Conservation (phyloP, 2,113 vertebrate species). For the Grus americana region DNA sequence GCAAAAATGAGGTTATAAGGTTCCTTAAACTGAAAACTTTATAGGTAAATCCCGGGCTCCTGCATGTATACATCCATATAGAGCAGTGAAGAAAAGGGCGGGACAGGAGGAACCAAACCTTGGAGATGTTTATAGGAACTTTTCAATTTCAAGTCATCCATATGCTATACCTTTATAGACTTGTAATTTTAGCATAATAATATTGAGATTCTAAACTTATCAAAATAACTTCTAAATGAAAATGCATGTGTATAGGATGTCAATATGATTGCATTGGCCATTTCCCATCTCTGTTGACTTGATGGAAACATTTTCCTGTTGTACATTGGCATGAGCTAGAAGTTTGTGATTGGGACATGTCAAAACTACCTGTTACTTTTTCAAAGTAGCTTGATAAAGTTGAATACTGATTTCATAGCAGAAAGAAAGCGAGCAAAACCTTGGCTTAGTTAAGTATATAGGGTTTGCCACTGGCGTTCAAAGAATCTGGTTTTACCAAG, state of each 20-base stretch:
- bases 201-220: neutral
- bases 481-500: neutral
- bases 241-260: rapidly evolving
- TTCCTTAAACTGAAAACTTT: neutral
- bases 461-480: neutral
- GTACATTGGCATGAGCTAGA: neutral
- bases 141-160: neutral
- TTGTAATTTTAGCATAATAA: neutral
- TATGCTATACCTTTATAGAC: neutral
- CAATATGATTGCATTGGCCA: neutral
- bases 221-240: neutral
- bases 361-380: neutral
- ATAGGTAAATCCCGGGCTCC: neutral
- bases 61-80: neutral
- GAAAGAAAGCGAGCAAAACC: neutral
- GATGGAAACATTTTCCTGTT: neutral
- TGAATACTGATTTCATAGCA: neutral
- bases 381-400: neutral
- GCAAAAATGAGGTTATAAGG: neutral
- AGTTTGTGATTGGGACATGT: neutral
- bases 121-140: neutral
- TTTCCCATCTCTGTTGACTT: neutral
- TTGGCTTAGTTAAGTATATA: neutral
- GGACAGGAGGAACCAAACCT: rapidly evolving
- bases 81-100: neutral